phyloP scores from a whole-genome alignment of 1,140 invertebrate genomes.

The Lepidotrigona ventralis region DNA sequence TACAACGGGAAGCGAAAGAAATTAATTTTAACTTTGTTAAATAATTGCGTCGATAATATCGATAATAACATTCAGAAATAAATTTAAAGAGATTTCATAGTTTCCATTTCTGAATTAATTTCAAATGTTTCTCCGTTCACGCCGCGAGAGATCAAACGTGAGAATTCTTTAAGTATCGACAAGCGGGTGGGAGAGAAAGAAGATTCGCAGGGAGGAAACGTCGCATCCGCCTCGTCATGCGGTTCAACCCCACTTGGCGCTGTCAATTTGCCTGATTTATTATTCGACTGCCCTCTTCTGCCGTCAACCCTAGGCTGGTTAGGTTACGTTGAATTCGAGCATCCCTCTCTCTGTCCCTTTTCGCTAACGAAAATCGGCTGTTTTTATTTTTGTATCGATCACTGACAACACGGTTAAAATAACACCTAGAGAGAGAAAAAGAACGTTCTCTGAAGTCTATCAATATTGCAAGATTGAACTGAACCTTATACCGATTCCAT shows the following conservation, averaged over 20 bases:
- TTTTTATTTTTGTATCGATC: neutral
- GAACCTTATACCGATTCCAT: too few species aligned
- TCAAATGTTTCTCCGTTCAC: neutral
- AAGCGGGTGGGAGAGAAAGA: neutral
- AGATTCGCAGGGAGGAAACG: slow-evolving; percentile 11
- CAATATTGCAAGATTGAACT: neutral
- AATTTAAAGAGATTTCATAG: too few species aligned
- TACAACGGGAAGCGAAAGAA: too few species aligned
- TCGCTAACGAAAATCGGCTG: neutral
- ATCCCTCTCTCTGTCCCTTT: neutral
- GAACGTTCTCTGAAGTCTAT: neutral
- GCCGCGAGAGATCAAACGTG: neutral
- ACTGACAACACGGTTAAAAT: neutral
- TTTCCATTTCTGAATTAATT: too few species aligned
- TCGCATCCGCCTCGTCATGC: slow-evolving; percentile 57
- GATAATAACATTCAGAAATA: too few species aligned
- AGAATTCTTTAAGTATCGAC: neutral
- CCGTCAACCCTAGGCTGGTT: slow-evolving; percentile 44
- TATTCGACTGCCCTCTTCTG: slow-evolving; percentile 60
- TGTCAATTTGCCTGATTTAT: slow-evolving; percentile 75
- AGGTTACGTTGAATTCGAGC: slow-evolving; percentile 18
- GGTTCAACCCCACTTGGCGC: slow-evolving; percentile 68
- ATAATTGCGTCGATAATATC: too few species aligned
- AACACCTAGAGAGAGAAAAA: neutral
- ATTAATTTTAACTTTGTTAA: too few species aligned